A percentile compares a stretch with the other conserved stretches of the same genome.
phyloP scores from a whole-genome alignment of 2,888 invertebrate species.

The Nemapogon koenigi region DNA sequence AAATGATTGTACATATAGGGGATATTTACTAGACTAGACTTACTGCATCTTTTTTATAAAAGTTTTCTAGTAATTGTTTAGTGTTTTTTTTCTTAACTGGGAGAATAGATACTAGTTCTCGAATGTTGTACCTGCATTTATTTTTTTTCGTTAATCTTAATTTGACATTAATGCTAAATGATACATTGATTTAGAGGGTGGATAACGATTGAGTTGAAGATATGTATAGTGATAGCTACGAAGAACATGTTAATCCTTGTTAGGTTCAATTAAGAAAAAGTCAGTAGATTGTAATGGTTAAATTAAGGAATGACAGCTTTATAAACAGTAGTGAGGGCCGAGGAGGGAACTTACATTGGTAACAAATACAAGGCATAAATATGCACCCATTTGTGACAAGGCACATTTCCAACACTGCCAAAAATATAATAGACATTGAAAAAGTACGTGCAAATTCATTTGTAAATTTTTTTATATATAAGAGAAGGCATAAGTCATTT shows the following conservation, averaged over 20 bases:
- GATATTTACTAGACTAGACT: conserved; percentile 19
- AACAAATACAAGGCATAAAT: conserved; percentile 23
- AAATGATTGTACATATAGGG: conserved; percentile 50
- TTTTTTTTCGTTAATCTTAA: conserved; percentile 50
- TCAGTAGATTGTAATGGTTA: conserved; percentile 50
- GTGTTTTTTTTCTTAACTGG: conserved; percentile 50
- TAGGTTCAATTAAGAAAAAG: conserved; percentile 51
- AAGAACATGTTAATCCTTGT: conserved; percentile 28
- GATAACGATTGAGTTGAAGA: conserved; percentile 28
- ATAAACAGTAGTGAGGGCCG: too few relatives aligned
- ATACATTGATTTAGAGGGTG: conserved; percentile 29
- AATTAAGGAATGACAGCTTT: conserved; percentile 60
- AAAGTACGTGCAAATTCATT: conserved; percentile 33
- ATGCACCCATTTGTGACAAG: conserved; percentile 52
- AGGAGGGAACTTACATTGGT: too few relatives aligned
- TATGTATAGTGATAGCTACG: conserved; percentile 30
- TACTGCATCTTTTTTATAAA: conserved; percentile 45
- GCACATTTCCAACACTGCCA: conserved; percentile 66
- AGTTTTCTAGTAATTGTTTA: conserved; percentile 55
- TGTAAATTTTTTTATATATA: conserved; percentile 54
- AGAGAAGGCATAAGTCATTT: conserved; percentile 39
- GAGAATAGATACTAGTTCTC: conserved; percentile 58
- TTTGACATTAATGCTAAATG: conserved; percentile 56
- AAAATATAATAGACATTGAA: conserved; percentile 33
- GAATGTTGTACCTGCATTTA: conserved; percentile 67